Evolutionary conservation across 2,888 invertebrate genomes (phyloP).

Genomic region (Tachina fera): DNA sequence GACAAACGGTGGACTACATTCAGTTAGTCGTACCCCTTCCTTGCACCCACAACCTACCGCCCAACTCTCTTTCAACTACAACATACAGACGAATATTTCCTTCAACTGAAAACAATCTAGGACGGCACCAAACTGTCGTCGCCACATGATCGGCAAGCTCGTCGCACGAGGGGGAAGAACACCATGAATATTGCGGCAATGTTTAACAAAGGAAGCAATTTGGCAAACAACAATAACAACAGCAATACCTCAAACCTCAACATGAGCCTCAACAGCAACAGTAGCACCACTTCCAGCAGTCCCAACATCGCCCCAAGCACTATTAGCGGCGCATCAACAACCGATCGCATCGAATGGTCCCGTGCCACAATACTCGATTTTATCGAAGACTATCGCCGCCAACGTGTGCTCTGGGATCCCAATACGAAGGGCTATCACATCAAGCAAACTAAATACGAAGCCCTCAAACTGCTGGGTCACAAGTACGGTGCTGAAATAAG

Average conservation of each 20-base stretch:
- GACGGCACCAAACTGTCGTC: slow-evolving; percentile 54
- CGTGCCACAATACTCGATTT: slow-evolving; percentile 81
- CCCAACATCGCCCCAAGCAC: slow-evolving; percentile 23
- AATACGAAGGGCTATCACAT: slow-evolving; percentile 82
- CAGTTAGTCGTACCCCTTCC: slow-evolving; percentile 55
- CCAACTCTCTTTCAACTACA: background rate
- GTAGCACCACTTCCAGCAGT: slow-evolving; percentile 28
- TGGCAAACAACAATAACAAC: slow-evolving; percentile 47
- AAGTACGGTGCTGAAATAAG: slow-evolving; percentile 82
- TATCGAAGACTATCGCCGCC: slow-evolving; percentile 80
- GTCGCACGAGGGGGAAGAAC: slow-evolving; percentile 46
- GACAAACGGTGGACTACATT: slow-evolving; percentile 49
- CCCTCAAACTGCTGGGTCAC: slow-evolving; percentile 79
- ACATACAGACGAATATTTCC: background rate
- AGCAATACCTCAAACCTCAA: slow-evolving; percentile 43
- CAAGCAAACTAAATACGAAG: slow-evolving; percentile 82
- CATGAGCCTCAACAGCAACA: slow-evolving; percentile 43
- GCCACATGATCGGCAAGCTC: slow-evolving; percentile 41
- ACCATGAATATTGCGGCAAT: slow-evolving; percentile 40
- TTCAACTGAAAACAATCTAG: slow-evolving; percentile 6
- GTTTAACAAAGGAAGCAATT: slow-evolving; percentile 63
- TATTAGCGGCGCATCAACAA: slow-evolving; percentile 53
- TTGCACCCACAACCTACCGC: slow-evolving; percentile 30
- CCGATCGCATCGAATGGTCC: slow-evolving; percentile 81
- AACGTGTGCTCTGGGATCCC: slow-evolving; percentile 81